Conservation (phyloP, 2,888 invertebrate species). For the Linyphia triangularis region DNA sequence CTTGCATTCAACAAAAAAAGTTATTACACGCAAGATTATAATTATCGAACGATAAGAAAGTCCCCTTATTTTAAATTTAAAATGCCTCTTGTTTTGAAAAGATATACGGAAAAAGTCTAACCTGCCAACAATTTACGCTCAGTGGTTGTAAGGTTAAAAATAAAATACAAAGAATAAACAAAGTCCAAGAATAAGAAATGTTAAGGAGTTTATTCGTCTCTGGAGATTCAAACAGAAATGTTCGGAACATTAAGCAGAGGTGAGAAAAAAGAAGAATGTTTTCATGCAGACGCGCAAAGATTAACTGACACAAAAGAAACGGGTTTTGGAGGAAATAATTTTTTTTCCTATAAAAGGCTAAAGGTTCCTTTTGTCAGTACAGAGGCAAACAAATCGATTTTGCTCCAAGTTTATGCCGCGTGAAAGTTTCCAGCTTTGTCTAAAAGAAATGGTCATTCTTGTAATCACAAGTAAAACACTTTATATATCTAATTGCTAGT, state of each 20-base stretch:
- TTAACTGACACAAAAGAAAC: conserved; percentile 38
- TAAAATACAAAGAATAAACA: not conserved
- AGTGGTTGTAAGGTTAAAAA: too few species aligned
- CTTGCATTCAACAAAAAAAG: too few species aligned
- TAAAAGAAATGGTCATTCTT: conserved; percentile 26
- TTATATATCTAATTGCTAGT: too few species aligned
- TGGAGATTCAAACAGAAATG: conserved; percentile 17
- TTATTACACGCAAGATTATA: too few species aligned
- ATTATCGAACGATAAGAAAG: too few species aligned
- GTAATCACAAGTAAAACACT: conserved; percentile 12
- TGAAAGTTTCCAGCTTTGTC: conserved; percentile 51
- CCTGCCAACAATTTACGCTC: not conserved
- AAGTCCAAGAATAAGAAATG: not conserved
- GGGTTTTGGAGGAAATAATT: not conserved
- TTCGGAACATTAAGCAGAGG: conserved; percentile 18
- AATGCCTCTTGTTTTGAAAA: not conserved
- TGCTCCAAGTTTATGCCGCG: conserved; percentile 1
- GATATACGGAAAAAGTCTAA: not conserved
- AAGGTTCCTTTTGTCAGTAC: conserved; percentile 13
- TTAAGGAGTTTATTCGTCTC: not conserved
- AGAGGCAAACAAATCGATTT: conserved; percentile 19
- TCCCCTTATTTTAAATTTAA: not conserved
- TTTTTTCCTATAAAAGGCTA: conserved; percentile 21
- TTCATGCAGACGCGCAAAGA: conserved; percentile 6
- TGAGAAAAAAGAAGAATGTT: not conserved